Conservation (phyloP, 2,113 vertebrate species). For the Sprattus sprattus region DNA sequence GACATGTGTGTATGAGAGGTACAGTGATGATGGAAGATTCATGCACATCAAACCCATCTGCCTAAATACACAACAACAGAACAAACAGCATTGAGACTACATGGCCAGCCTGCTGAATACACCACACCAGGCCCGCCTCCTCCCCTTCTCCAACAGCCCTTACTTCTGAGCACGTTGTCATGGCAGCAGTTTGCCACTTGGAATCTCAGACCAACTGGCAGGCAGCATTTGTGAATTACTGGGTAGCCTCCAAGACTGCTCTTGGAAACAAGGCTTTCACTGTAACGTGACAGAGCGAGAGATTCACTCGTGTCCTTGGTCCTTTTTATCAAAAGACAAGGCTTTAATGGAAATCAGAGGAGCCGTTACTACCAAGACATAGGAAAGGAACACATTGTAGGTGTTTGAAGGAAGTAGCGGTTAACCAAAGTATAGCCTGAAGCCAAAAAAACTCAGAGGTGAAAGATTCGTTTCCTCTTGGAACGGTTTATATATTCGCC, state of each 20-base stretch:
- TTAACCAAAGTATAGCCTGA: too few relatives aligned
- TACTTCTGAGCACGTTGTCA: conserved; percentile 17
- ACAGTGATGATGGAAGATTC: background rate
- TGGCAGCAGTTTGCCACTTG: conserved; percentile 39
- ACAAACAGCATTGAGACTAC: background rate
- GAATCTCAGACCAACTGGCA: conserved; percentile 32
- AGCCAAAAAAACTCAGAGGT: background rate
- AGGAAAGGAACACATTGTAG: background rate
- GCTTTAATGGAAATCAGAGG: background rate
- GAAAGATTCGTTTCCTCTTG: background rate
- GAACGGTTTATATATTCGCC: background rate
- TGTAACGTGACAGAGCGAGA: background rate
- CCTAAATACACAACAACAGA: conserved; percentile 6
- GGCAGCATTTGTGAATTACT: conserved; percentile 31
- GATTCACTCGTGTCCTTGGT: background rate
- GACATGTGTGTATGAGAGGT: background rate
- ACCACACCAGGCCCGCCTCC: background rate
- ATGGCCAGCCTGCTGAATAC: background rate
- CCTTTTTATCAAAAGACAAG: background rate
- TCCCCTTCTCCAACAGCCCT: conserved; percentile 22
- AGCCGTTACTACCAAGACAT: background rate
- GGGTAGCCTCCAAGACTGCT: conserved; percentile 30
- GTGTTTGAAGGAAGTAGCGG: background rate
- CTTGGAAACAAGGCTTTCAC: conserved; percentile 22
- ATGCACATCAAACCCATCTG: background rate